Evolutionary conservation across 2,888 invertebrate species (phyloP).

Genomic region (Zele albiditarsus): DNA sequence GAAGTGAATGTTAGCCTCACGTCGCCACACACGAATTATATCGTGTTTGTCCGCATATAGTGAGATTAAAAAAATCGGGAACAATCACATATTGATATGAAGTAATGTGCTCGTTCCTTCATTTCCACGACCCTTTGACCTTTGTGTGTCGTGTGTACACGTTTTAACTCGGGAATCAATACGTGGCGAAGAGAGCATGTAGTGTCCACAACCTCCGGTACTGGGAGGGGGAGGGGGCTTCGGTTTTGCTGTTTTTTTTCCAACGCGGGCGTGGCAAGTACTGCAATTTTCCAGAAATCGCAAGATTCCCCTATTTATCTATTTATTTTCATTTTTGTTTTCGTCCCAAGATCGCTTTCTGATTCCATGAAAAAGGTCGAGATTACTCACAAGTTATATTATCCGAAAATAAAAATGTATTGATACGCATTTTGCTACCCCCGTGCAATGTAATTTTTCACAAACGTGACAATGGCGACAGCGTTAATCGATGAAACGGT

Average conservation of each 20-base stretch:
- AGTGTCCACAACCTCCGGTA: slow-evolving; percentile 37
- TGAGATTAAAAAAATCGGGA: too few relatives aligned
- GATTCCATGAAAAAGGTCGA: too few relatives aligned
- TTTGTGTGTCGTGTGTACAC: slow-evolving; percentile 47
- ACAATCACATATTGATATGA: too few relatives aligned
- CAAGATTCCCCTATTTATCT: not conserved
- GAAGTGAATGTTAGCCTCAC: too few relatives aligned
- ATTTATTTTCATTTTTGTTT: not conserved
- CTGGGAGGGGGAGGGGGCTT: not conserved
- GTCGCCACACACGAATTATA: too few relatives aligned
- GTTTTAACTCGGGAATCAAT: slow-evolving; percentile 54
- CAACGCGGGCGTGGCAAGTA: slow-evolving; percentile 29
- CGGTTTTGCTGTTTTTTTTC: not conserved
- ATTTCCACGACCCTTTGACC: slow-evolving; percentile 51
- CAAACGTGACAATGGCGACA: slow-evolving; percentile 26
- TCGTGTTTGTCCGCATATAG: not conserved
- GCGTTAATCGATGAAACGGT: slow-evolving; percentile 42
- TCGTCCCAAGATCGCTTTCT: not conserved
- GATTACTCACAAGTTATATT: too few relatives aligned
- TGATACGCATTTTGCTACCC: not conserved
- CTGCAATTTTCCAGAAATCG: not conserved
- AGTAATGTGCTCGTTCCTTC: not conserved
- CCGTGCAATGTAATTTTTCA: not conserved
- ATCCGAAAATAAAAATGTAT: not conserved
- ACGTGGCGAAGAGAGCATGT: slow-evolving; percentile 48